phyloP scores from a whole-genome alignment of 2,113 vertebrate genomes.

The Saguinus imperator region DNA sequence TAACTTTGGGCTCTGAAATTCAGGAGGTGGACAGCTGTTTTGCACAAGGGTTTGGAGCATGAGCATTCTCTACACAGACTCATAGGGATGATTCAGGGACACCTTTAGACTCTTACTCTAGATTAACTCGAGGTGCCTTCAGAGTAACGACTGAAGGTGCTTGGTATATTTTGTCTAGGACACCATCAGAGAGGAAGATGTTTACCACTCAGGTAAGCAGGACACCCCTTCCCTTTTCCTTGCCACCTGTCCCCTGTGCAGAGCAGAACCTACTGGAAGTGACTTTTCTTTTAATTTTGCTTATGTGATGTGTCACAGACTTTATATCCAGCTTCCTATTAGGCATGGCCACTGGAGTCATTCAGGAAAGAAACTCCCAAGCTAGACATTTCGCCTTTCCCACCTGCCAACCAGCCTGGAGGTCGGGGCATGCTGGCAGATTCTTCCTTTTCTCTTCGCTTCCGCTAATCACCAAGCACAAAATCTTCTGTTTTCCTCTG shows the following conservation, averaged over 20 bases:
- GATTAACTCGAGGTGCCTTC: too few species aligned
- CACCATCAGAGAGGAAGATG: background rate
- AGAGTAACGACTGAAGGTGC: background rate
- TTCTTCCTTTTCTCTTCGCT: too few species aligned
- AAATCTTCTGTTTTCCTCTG: too few species aligned
- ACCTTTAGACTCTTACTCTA: background rate
- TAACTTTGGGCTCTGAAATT: background rate
- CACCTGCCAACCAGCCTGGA: too few species aligned
- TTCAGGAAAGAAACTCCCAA: too few species aligned
- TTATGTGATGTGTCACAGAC: too few species aligned
- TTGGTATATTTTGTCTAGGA: background rate
- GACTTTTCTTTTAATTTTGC: too few species aligned
- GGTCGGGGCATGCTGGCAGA: too few species aligned
- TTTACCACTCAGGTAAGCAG: background rate
- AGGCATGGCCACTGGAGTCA: too few species aligned
- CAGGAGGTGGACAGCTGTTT: background rate
- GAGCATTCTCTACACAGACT: background rate
- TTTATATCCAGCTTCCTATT: too few species aligned
- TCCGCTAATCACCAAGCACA: too few species aligned
- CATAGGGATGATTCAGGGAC: background rate
- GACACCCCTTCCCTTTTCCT: background rate
- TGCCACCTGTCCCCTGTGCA: background rate
- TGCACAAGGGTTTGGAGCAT: background rate
- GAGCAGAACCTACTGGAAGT: background rate
- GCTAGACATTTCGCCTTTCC: too few species aligned